A percentile compares a stretch with the other conserved stretches of the same genome.
These are phyloP conservation scores for Podarcis lilfordi DNA, from an alignment of 2,797 vertebrate species.

Conservation along the genomic window DNA sequence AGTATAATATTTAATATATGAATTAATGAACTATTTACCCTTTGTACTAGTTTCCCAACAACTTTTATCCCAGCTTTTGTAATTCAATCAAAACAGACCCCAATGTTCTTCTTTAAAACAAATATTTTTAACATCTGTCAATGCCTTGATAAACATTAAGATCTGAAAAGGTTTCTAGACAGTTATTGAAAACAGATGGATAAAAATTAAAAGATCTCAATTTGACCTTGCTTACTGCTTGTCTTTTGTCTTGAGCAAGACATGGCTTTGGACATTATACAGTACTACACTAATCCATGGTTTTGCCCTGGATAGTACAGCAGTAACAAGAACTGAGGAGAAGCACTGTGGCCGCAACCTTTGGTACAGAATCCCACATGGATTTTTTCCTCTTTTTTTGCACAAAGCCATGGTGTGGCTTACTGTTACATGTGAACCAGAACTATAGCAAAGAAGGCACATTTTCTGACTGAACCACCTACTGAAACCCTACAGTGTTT, in stretches of 20 bases:
- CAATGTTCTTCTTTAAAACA: neutral
- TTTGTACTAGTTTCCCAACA: neutral
- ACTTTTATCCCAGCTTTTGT: neutral
- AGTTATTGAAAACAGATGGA: neutral
- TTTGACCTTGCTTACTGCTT: no score
- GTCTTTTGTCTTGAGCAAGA: no score
- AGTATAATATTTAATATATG: neutral
- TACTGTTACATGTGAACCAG: no score
- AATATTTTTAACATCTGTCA: constrained; percentile 31
- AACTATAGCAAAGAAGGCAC: neutral
- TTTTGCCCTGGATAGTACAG: no score
- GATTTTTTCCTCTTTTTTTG: no score
- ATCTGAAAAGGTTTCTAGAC: neutral
- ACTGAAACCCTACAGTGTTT: neutral
- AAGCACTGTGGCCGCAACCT: no score
- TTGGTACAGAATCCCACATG: no score
- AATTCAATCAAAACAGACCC: neutral
- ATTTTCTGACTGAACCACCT: neutral
- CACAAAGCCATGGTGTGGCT: no score
- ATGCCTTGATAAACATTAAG: neutral
- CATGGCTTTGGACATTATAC: no score
- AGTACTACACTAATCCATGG: no score
- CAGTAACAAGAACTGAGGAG: no score
- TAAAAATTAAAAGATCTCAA: neutral
- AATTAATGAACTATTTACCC: neutral